Evolutionary conservation across 2,888 invertebrate species (phyloP), one percentile per base, ranked within the genome.

Genomic region (Leptinotarsa peninsularis): DNA sequence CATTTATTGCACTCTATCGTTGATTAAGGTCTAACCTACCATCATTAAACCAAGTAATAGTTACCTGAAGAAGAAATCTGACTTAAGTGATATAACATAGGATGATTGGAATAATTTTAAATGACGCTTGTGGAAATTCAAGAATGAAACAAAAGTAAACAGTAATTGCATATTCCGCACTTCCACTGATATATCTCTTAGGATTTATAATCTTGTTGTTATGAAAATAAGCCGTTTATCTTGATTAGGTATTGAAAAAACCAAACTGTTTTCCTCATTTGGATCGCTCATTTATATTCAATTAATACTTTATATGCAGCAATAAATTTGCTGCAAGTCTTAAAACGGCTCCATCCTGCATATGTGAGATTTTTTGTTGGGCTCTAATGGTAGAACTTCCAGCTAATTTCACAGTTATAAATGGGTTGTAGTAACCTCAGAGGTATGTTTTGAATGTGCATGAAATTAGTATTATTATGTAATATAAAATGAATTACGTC

Each of bases 311-410:
- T 54, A 43, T 58, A 70, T 70, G 70, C 70, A 70, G 49, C 49
- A 58, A 60, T 70, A 70, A 70, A 60, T 70, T 43, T 60, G 54
- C 50, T 49, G 49, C 58, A 58, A 58, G 58, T 70, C 58, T 58
- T 33, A 49, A 60, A 70, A 58, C 58, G 56, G 17, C 15, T 17
- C 3, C 58, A 70, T 70, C 70, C 70, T 70, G 60, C 70, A 49
- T 43, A 49, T 49, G 56, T 70, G 18, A 54, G 15, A 15, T 70
- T 58, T 70, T 70, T 70, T 43, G 43, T 43, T 58, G 58, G 33
- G 17, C 33, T 43, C 63, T 63, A 63, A 63, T 63, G 33, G n/a
- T 60, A 13, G 60, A 13, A 33, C 63, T 63, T 14, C 63, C n/a
- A 17, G 43, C 3, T 18, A 43, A 33, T 63, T 63, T 43, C 43